Evolutionary conservation across 2,797 vertebrate genomes (phyloP).

Genomic region (Sardinella longiceps): DNA sequence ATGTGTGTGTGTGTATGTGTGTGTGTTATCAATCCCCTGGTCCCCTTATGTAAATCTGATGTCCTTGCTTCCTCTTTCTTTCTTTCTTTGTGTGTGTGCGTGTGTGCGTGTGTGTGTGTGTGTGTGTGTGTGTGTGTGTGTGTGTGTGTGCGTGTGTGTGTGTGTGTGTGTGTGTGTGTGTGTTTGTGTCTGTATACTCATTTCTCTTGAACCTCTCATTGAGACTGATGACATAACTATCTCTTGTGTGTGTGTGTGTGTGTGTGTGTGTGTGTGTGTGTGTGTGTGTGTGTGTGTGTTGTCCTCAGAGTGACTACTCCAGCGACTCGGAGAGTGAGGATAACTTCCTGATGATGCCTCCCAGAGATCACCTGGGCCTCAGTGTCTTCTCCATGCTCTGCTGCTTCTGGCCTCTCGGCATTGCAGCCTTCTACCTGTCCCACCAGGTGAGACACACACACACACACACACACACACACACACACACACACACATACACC

Average conservation of each 20-base stretch:
- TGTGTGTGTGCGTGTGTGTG: neutral
- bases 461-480: neutral
- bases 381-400: slow-evolving; percentile 97
- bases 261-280: neutral
- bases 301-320: slow-evolving; percentile 84
- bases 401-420: slow-evolving; percentile 95
- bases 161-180: neutral
- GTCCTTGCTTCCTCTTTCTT: no score
- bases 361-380: slow-evolving; percentile 90
- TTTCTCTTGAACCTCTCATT: no score
- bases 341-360: slow-evolving; percentile 91
- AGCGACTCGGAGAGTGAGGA: slow-evolving; percentile 94
- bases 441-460: slow-evolving; percentile 88
- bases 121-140: neutral
- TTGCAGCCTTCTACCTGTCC: slow-evolving; percentile 93
- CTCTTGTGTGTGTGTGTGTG: neutral
- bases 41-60: neutral
- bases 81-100: neutral
- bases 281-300: slow-evolving; percentile 3
- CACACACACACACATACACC: neutral
- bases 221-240: no score
- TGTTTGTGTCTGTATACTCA: neutral
- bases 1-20: no score
- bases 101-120: neutral
- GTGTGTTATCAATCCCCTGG: neutral